phyloP scores from a whole-genome alignment of 2,888 invertebrate species.

The Harpalus rufipes region DNA sequence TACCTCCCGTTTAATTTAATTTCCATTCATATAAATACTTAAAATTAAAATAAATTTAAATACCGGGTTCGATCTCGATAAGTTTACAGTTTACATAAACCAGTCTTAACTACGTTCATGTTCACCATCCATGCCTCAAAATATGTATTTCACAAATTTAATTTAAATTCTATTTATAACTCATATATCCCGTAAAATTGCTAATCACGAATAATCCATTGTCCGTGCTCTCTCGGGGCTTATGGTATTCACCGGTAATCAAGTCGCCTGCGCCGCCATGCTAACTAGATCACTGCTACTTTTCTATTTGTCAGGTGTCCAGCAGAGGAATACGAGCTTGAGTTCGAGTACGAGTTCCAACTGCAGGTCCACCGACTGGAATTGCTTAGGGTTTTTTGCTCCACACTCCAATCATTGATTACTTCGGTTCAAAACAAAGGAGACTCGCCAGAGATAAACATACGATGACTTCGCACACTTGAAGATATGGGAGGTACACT shows the following conservation, averaged over 20 bases:
- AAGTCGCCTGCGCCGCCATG: constrained; percentile 19
- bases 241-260: constrained; percentile 46
- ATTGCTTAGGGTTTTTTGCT: constrained; percentile 33
- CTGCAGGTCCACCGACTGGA: not conserved
- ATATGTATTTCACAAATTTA: not conserved
- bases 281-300: constrained; percentile 59
- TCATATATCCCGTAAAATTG: constrained; percentile 10
- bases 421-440: constrained; percentile 53
- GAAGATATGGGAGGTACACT: constrained; percentile 6
- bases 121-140: too few relatives aligned
- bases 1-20: too few relatives aligned
- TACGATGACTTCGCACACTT: constrained; percentile 58
- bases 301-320: constrained; percentile 62
- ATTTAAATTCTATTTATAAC: not conserved
- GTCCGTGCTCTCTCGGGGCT: constrained; percentile 19
- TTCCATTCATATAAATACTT: too few relatives aligned
- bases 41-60: too few relatives aligned
- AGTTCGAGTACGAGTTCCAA: not conserved
- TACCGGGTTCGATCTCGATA: too few relatives aligned
- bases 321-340: not conserved
- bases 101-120: too few relatives aligned
- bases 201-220: constrained; percentile 42
- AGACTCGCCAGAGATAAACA: constrained; percentile 45
- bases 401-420: constrained; percentile 55
- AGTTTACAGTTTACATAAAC: too few relatives aligned